phyloP scores from a whole-genome alignment of 2,888 invertebrate species.

The Apocheima hispidaria region DNA sequence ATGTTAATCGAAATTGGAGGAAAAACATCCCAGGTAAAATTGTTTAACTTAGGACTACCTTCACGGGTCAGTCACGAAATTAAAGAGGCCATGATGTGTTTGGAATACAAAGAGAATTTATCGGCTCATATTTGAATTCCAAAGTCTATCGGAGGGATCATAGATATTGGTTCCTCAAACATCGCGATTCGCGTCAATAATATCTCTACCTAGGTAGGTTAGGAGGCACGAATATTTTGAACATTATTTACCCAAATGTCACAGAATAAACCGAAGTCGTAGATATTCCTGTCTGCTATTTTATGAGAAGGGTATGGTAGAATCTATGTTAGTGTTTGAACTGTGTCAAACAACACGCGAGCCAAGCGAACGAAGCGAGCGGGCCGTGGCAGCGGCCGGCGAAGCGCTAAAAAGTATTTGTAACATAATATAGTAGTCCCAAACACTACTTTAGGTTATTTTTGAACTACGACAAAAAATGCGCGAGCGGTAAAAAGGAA shows the following conservation, averaged over 20 bases:
- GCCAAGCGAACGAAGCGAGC: too few species aligned
- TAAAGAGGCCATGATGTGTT: not conserved
- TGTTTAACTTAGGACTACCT: not conserved
- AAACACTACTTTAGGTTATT: too few species aligned
- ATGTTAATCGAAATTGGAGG: too few species aligned
- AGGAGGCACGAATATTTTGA: constrained; percentile 12
- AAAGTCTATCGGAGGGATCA: not conserved
- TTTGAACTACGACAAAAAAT: too few species aligned
- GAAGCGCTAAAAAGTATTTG: too few species aligned
- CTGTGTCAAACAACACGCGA: too few species aligned
- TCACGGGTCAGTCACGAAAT: not conserved
- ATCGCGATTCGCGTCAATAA: constrained; percentile 13
- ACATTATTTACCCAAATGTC: constrained; percentile 21
- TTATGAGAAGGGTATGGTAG: constrained; percentile 24
- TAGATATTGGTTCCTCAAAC: constrained; percentile 18
- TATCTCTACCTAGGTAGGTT: constrained; percentile 8
- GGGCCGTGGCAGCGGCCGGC: too few species aligned
- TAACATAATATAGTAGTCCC: too few species aligned
- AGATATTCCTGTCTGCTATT: constrained; percentile 20
- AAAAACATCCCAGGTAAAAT: not conserved
- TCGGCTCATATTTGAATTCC: constrained; percentile 10
- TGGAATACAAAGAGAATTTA: not conserved
- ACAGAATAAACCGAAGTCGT: constrained; percentile 13
- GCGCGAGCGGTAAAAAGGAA: too few species aligned
- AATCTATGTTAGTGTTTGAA: constrained; percentile 9